Percentiles rank a stretch among this genome's conserved stretches.
Conservation (phyloP, 2,113 vertebrate genomes). For the Narcine bancroftii region DNA sequence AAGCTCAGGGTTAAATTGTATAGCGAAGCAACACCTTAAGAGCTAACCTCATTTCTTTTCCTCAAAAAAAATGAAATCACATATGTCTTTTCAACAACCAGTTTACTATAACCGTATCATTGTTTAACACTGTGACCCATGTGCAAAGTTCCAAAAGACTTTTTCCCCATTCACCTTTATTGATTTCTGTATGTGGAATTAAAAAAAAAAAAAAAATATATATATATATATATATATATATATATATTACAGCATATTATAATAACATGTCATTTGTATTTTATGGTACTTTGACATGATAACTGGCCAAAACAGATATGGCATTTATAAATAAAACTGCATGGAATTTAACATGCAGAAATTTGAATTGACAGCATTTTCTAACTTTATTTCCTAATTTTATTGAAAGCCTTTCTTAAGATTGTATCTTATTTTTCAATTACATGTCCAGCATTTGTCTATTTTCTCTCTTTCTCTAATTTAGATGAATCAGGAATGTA, state of each 20-base stretch:
- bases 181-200: neutral
- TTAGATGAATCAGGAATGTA: slow-evolving; percentile 24
- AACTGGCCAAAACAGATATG: neutral
- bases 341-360: neutral
- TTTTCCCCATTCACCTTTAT: neutral
- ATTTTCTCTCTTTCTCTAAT: neutral
- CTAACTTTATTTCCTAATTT: neutral
- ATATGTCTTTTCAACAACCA: neutral
- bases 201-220: too few species aligned
- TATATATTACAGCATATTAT: neutral
- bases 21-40: neutral
- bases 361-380: neutral
- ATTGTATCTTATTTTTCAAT: neutral
- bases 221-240: too few species aligned
- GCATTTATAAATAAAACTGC: neutral
- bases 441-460: slow-evolving; percentile 9
- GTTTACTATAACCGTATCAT: neutral
- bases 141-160: neutral
- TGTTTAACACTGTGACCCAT: neutral
- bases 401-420: neutral
- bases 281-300: neutral
- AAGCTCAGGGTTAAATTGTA: neutral
- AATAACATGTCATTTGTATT: too few species aligned
- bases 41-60: neutral
- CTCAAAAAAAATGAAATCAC: neutral